These are phyloP conservation scores for Polyommatus iphigenia DNA, from an alignment of 2,888 invertebrate species.

Conservation along the genomic window DNA sequence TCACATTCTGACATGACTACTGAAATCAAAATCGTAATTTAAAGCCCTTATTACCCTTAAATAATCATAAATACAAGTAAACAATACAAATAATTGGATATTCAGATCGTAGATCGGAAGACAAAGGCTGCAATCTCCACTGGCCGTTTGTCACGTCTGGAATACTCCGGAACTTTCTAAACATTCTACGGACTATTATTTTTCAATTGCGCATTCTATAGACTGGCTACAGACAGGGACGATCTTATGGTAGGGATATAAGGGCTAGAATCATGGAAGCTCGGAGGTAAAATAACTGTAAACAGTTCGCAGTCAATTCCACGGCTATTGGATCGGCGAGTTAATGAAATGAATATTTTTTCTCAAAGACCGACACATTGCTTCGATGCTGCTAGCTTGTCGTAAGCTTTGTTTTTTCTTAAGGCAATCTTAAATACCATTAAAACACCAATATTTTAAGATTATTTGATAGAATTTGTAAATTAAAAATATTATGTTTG, in stretches of 20 bases:
- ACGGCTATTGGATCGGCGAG: not conserved
- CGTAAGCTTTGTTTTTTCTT: too few species aligned
- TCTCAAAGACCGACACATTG: too few species aligned
- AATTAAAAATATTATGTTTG: too few species aligned
- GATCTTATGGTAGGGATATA: not conserved
- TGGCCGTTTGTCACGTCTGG: slow-evolving; percentile 42
- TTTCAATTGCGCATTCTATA: slow-evolving; percentile 37
- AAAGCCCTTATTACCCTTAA: not conserved
- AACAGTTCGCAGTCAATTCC: not conserved
- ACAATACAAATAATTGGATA: slow-evolving; percentile 3
- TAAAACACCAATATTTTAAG: too few species aligned
- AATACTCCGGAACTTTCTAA: slow-evolving; percentile 40
- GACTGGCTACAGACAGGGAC: not conserved
- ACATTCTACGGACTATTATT: slow-evolving; percentile 41
- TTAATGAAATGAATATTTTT: too few species aligned
- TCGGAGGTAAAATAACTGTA: not conserved
- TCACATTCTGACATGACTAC: too few species aligned
- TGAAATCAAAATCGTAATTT: not conserved
- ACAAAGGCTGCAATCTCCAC: slow-evolving; percentile 31
- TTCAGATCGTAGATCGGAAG: slow-evolving; percentile 10
- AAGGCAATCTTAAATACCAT: too few species aligned
- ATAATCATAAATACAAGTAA: not conserved
- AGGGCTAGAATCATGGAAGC: too few species aligned
- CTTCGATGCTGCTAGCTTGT: too few species aligned
- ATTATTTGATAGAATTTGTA: too few species aligned